These are phyloP conservation scores for Upupa epops DNA, from an alignment of 2,113 vertebrate genomes.

Conservation along the genomic window DNA sequence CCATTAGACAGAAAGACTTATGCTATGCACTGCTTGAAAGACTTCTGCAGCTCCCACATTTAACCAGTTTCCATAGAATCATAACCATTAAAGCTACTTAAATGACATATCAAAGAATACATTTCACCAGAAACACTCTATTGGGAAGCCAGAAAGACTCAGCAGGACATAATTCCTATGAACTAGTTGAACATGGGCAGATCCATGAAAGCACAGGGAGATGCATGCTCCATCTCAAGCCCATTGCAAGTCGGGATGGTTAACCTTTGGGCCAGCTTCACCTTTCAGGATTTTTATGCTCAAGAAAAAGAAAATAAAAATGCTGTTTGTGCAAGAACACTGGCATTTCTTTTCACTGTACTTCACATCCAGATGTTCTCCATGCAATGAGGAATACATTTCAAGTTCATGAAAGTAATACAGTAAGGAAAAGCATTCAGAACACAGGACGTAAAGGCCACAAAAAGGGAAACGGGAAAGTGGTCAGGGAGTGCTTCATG, in stretches of 20 bases:
- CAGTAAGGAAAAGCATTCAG: background rate
- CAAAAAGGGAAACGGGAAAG: background rate
- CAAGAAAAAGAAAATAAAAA: background rate
- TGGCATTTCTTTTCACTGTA: background rate
- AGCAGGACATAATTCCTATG: background rate
- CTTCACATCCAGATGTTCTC: background rate
- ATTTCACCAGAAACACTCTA: background rate
- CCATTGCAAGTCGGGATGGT: accelerated
- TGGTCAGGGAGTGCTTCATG: background rate
- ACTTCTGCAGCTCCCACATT: background rate
- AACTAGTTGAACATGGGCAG: background rate
- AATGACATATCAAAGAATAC: background rate
- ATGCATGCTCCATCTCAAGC: background rate
- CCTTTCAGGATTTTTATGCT: background rate
- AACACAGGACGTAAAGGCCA: background rate
- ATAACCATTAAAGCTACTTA: background rate
- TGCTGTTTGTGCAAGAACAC: background rate
- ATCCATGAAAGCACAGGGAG: accelerated
- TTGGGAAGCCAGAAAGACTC: background rate
- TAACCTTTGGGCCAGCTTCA: background rate
- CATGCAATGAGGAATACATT: background rate
- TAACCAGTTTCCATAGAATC: background rate
- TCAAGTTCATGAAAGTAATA: background rate
- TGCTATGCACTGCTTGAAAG: background rate
- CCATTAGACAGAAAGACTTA: background rate